Percentiles rank a stretch among this genome's conserved stretches.
Evolutionary conservation across 2,113 vertebrate genomes (phyloP).

Genomic region (Lates calcarifer): DNA sequence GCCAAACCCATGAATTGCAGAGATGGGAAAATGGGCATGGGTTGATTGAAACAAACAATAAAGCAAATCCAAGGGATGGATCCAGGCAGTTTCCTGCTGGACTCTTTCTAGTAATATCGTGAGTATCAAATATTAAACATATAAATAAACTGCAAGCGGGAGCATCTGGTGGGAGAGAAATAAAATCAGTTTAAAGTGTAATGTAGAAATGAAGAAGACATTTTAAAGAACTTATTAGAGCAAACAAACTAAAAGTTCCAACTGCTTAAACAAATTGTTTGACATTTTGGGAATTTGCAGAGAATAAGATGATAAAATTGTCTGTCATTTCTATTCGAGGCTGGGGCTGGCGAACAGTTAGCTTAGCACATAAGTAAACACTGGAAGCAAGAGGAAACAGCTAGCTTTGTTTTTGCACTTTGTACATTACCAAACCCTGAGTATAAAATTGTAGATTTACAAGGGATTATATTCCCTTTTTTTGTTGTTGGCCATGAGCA

Average conservation of each 20-base stretch:
- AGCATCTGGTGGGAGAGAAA: background rate
- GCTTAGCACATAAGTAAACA: background rate
- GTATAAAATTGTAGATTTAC: background rate
- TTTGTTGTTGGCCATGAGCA: background rate
- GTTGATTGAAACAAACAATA: slow-evolving; percentile 35
- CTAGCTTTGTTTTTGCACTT: background rate
- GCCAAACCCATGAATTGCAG: slow-evolving; percentile 27
- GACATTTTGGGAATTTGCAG: background rate
- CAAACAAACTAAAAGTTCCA: slow-evolving; percentile 1
- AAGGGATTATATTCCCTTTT: background rate
- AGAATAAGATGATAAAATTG: background rate
- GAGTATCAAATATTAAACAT: slow-evolving; percentile 2
- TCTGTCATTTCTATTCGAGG: background rate
- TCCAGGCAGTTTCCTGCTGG: slow-evolving; percentile 23
- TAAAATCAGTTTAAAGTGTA: background rate
- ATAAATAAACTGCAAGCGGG: slow-evolving; percentile 14
- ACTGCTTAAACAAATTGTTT: background rate
- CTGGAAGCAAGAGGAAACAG: background rate
- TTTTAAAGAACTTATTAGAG: background rate
- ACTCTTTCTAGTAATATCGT: slow-evolving; percentile 14
- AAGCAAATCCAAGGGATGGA: slow-evolving; percentile 4
- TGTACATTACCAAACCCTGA: background rate
- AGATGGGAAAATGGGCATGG: slow-evolving; percentile 23
- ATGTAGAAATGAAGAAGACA: background rate
- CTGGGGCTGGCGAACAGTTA: background rate